Percentiles rank a stretch among this genome's conserved stretches.
These are phyloP conservation scores for Ellobium chinense DNA, from an alignment of 2,888 invertebrate genomes.

Conservation along the genomic window DNA sequence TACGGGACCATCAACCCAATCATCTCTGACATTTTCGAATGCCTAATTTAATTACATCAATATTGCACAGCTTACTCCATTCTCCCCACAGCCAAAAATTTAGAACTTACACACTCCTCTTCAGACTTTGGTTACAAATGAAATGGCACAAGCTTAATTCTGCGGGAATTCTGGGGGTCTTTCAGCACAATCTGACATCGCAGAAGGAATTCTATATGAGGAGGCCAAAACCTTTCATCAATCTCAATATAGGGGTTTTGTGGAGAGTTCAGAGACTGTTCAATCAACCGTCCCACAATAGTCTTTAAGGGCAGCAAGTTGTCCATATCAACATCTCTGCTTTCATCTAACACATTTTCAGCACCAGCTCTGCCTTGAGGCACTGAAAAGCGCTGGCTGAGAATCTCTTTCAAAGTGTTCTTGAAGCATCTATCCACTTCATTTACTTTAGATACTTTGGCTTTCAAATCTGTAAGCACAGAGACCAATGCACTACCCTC, in stretches of 20 bases:
- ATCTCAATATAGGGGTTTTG: constrained; percentile 43
- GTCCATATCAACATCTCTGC: neutral
- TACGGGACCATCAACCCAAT: too few relatives aligned
- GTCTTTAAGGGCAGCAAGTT: constrained; percentile 5
- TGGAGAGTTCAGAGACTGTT: constrained; percentile 41
- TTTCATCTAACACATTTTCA: neutral
- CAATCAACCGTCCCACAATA: constrained; percentile 33
- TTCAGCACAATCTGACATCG: constrained; percentile 36
- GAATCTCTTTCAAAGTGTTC: constrained; percentile 11
- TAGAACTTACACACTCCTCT: too few relatives aligned
- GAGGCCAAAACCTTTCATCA: constrained; percentile 28
- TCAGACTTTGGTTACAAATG: constrained; percentile 39
- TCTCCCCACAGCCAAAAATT: too few relatives aligned
- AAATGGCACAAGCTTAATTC: constrained; percentile 43
- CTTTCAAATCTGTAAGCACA: constrained; percentile 14
- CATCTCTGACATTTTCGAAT: too few relatives aligned
- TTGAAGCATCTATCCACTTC: constrained; percentile 9
- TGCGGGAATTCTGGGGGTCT: constrained; percentile 39
- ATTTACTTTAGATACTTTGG: constrained; percentile 22
- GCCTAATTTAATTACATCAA: too few relatives aligned
- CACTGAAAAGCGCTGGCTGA: constrained; percentile 13
- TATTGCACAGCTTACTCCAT: too few relatives aligned
- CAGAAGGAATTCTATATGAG: constrained; percentile 38
- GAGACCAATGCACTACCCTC: neutral
- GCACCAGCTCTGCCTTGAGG: neutral